Base-by-base conservation (phyloP, 2,113 vertebrate genomes). In the Hypanus sabinus region DNA sequence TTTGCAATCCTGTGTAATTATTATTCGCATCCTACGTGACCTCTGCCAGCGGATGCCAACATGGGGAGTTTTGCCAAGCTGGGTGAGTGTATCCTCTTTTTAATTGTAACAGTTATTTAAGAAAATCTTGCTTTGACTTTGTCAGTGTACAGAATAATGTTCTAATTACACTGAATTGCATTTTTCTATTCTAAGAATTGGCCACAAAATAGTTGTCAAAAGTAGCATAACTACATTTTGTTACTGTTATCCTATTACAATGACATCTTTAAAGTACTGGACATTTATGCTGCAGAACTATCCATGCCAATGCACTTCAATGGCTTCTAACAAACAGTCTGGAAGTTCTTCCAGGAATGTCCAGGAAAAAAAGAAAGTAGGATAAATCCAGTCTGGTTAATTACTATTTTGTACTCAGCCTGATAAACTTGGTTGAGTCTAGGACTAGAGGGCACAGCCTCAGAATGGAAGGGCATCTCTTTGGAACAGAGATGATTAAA, bases 11-110 rank as follows among this genome's bases (percentile, higher is more conserved):
- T 99, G 99, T 95, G 99, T 99, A 96, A 96, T 99, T 97, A 98
- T 99, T 96, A 99, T 99, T 96, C 98, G 98, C 94, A 99, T 99
- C 96, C 98, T 99, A 95, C 97, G 99, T 95, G 99, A 99, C 95
- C 98, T 99, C 33, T 99, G 99, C 96, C 98, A 99, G 62, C 96
- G 99, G 24, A 98, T 99, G 94, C 98, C 99, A 5, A 99, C 98
- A 12, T 99, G 99, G 99, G 98, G 98, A 87, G 96, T 98, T 94
- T 99, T 99, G 95, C 98, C 99, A 57, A 98, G 98, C 97, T 99
- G 99, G 99, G 99, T 99, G 94, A 98, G 98, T 98, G 91, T 24
- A 30, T 8, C 91, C 55, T 27, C 27, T 7, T 30, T 75, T 93
- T 73, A 22, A 22, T 73, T 73, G 20, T 38, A 55, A 30, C 73